Evolutionary conservation across 1,140 invertebrate genomes (phyloP).

Genomic region (Drosophila bocqueti): DNA sequence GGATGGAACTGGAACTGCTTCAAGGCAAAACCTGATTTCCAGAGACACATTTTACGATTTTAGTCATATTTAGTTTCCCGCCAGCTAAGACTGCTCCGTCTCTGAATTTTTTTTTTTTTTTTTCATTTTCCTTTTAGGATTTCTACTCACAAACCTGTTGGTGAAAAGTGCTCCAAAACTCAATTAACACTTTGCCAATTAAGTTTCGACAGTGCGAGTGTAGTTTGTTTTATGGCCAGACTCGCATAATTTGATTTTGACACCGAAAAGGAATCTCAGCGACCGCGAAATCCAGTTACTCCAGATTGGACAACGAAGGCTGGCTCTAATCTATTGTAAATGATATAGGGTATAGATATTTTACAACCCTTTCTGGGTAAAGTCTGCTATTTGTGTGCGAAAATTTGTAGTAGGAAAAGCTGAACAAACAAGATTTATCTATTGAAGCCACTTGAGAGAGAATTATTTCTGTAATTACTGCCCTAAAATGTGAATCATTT

Average conservation of each 20-base stretch:
- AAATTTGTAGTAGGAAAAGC: neutral
- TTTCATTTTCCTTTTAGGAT: constrained; percentile 30
- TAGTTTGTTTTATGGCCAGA: constrained; percentile 30
- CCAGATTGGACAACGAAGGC: constrained; percentile 20
- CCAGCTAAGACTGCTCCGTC: constrained; percentile 32
- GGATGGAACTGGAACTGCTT: constrained; percentile 32
- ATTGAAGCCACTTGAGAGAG: neutral
- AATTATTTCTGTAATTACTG: neutral
- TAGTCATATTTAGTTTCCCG: constrained; percentile 52
- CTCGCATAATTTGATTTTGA: constrained; percentile 45
- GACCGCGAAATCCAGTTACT: constrained; percentile 39
- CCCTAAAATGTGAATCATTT: neutral
- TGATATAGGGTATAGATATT: neutral
- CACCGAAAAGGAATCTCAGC: constrained; percentile 47
- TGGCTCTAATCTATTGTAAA: neutral
- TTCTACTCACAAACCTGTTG: constrained; percentile 51
- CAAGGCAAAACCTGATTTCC: constrained; percentile 4
- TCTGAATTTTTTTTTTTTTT: neutral
- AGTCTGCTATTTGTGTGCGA: constrained; percentile 4
- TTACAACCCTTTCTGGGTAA: neutral
- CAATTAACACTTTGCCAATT: constrained; percentile 59
- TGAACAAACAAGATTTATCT: neutral
- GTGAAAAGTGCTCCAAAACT: constrained; percentile 36
- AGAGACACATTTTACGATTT: constrained; percentile 65
- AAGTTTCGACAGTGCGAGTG: constrained; percentile 22